Conservation (phyloP, 1,140 invertebrate species). For the Hycleus phaleratus region DNA sequence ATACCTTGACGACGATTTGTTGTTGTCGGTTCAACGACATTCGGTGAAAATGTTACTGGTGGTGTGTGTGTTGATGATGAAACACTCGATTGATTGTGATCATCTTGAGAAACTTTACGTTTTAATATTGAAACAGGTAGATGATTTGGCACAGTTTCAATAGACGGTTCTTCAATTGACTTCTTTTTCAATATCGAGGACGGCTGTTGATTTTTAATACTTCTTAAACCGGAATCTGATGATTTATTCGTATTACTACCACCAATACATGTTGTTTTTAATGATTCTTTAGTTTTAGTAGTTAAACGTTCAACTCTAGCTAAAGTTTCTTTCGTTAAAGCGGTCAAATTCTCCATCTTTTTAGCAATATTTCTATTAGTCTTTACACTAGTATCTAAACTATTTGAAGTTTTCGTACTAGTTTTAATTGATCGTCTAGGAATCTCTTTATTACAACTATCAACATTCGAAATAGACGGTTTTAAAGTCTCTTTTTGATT, state of each 20-base stretch:
- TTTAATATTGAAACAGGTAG: constrained; percentile 68
- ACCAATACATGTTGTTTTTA: neutral
- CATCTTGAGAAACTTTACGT: constrained; percentile 59
- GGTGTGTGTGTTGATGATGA: constrained; percentile 50
- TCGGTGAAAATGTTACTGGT: constrained; percentile 64
- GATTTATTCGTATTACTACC: constrained; percentile 1
- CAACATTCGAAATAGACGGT: neutral
- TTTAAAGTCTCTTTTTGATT: constrained; percentile 21
- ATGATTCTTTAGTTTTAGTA: constrained; percentile 37
- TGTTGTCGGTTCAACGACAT: constrained; percentile 51
- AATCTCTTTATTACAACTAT: constrained; percentile 1
- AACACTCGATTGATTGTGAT: constrained; percentile 41
- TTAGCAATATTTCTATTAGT: constrained; percentile 46
- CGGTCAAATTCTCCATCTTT: constrained; percentile 55
- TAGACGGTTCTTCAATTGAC: constrained; percentile 37
- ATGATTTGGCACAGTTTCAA: constrained; percentile 17
- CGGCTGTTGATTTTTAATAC: constrained; percentile 4
- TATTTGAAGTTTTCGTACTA: neutral
- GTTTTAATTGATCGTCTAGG: neutral
- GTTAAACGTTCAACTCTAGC: constrained; percentile 57
- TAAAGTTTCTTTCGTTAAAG: constrained; percentile 57
- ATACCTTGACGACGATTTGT: constrained; percentile 60
- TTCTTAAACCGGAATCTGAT: neutral
- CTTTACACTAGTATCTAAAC: constrained; percentile 29
- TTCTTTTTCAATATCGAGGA: constrained; percentile 36